Evolutionary conservation across 2,797 vertebrate genomes (phyloP).

Genomic region (Cygnus olor): DNA sequence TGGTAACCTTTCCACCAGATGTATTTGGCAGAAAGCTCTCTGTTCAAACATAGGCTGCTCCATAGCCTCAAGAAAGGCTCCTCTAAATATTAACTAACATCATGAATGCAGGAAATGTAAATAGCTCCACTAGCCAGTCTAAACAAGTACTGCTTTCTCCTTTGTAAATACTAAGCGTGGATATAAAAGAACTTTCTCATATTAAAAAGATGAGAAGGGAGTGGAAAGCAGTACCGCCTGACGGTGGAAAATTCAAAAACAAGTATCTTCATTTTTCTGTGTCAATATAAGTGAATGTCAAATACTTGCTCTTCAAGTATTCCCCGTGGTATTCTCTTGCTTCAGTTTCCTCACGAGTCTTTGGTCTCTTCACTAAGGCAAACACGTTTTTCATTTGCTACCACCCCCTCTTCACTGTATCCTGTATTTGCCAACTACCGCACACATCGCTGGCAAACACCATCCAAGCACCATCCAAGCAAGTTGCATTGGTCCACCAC

Average conservation of each 20-base stretch:
- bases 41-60: neutral
- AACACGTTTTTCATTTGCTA: neutral
- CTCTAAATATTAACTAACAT: constrained; percentile 21
- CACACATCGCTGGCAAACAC: neutral
- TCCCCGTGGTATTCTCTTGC: neutral
- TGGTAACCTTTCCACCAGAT: constrained; percentile 24
- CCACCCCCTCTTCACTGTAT: neutral
- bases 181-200: neutral
- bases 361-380: neutral
- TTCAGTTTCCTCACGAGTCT: neutral
- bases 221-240: neutral
- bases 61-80: neutral
- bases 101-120: neutral
- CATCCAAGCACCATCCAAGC: neutral
- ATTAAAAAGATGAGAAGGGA: neutral
- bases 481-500: neutral
- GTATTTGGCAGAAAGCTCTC: neutral
- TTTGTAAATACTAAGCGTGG: neutral
- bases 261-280: neutral
- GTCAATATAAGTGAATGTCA: neutral
- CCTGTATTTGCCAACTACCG: neutral
- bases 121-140: neutral
- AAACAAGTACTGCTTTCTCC: neutral
- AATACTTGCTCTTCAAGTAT: neutral
- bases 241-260: fast-evolving